Conservation (phyloP, 2,888 invertebrate species). For the Ormyrus nitidulus region DNA sequence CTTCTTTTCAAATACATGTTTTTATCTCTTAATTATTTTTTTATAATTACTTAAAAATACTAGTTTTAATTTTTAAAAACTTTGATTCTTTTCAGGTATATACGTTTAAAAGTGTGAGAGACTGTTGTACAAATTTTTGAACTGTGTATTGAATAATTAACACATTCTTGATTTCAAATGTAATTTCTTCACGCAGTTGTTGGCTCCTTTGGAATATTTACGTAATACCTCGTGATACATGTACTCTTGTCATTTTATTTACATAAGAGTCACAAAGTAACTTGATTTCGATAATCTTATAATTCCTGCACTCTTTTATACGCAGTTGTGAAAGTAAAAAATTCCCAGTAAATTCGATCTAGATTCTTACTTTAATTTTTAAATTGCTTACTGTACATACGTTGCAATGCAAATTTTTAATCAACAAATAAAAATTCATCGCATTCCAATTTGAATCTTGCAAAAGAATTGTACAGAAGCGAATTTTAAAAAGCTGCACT, state of each 20-base stretch:
- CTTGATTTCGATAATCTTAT: conserved; percentile 19
- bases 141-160: conserved; percentile 29
- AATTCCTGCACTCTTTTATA: not conserved
- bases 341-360: too few relatives aligned
- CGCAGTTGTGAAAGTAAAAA: too few relatives aligned
- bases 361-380: too few relatives aligned
- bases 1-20: too few relatives aligned
- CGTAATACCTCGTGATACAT: conserved; percentile 15
- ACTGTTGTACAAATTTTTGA: conserved; percentile 14
- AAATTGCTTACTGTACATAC: too few relatives aligned
- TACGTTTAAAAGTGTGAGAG: not conserved
- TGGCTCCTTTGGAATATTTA: conserved; percentile 76
- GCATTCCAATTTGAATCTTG: too few relatives aligned
- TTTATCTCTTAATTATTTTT: conserved; percentile 3
- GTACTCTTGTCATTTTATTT: conserved; percentile 23
- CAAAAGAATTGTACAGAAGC: too few relatives aligned
- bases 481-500: too few relatives aligned
- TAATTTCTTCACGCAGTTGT: conserved; percentile 54
- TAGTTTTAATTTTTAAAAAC: too few relatives aligned
- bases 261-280: conserved; percentile 19
- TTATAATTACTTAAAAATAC: not conserved
- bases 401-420: too few relatives aligned
- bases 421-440: too few relatives aligned
- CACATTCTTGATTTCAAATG: conserved; percentile 19
- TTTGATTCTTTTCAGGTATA: too few relatives aligned